Base-by-base conservation (phyloP, 2,888 invertebrate species). In the Pseudanteris insignis region DNA sequence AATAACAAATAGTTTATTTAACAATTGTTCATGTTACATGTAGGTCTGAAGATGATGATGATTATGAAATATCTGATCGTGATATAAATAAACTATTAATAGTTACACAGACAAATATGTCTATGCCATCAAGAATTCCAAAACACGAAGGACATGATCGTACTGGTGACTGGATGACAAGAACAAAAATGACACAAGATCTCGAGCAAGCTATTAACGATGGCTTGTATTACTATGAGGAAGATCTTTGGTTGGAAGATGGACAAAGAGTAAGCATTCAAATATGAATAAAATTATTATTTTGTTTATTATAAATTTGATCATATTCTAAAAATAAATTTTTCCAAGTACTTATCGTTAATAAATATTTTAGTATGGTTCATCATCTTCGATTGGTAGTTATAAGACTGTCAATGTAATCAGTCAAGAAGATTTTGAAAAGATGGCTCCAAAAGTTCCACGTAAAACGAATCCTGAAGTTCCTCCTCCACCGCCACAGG, bases 171-270 rank as follows among this genome's bases (percentile, higher is more conserved):
- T 91, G 88, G 87, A 89, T 87, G 60, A 91, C 93, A 0, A 84
- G 97, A 64, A 92, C 94, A 28, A 96, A 96, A 86, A 94, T 97
- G 82, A 91, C 92, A 5, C 93, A 96, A 81, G 96, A 97, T 75
- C 83, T 97, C 70, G 95, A 92, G 70, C 91, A 95, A 82, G 91
- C 93, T 30, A 99, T 99, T 70, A 96, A 96, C 70, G 96, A 98
- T 79, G 98, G 98, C n/a, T 85, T 99, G 11, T 89, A 88, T 75
- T 92, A 94, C 71, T 99, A 98, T 71, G 98, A 99, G 81, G 94
- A 96, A 76, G 96, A 96, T 75, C 81, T 98, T 46, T 93, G 94
- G 94, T 88, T 84, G 9, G 86, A 86, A 47, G 80, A 84, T 28
- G 85, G 87, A 62, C 78, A 73, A 65, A 69, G 82, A 75, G 84